A percentile compares a stretch with the other conserved stretches of the same genome.
Evolutionary conservation across 2,888 invertebrate species (phyloP).

Genomic region (Ctenicera cuprea): DNA sequence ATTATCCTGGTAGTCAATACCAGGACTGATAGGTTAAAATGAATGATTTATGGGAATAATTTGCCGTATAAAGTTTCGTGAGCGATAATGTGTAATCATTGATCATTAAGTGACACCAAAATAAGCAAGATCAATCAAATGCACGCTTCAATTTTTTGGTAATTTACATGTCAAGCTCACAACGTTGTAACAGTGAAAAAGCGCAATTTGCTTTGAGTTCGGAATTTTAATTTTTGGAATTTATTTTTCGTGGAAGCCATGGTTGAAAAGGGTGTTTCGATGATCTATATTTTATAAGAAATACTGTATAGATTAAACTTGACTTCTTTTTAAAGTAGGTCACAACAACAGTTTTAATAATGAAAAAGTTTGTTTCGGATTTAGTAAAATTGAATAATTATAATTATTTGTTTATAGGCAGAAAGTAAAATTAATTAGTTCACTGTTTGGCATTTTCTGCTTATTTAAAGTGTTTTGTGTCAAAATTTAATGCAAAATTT

Average conservation of each 20-base stretch:
- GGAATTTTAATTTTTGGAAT: not conserved
- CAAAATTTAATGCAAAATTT: too few species aligned
- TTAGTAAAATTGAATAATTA: too few species aligned
- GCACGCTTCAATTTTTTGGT: constrained; percentile 13
- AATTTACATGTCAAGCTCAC: constrained; percentile 1
- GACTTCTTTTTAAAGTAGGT: too few species aligned
- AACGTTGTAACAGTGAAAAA: not conserved
- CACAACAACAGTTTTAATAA: too few species aligned
- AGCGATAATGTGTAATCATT: constrained; percentile 28
- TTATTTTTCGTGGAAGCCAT: not conserved
- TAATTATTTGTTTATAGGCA: too few species aligned
- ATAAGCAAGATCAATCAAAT: constrained; percentile 16
- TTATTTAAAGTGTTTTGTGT: too few species aligned
- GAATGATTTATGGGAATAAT: constrained; percentile 43
- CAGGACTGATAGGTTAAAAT: constrained; percentile 31
- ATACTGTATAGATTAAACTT: too few species aligned
- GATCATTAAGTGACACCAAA: constrained; percentile 36
- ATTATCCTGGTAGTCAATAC: constrained; percentile 35
- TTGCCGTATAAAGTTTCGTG: constrained; percentile 32
- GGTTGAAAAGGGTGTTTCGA: not conserved
- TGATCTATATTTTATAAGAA: too few species aligned
- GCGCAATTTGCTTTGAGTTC: constrained; percentile 6
- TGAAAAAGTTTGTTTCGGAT: too few species aligned
- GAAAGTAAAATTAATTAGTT: too few species aligned
- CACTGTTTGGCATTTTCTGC: too few species aligned